Evolutionary conservation across 2,888 invertebrate genomes (phyloP).

Genomic region (Drosophila kokeensis): DNA sequence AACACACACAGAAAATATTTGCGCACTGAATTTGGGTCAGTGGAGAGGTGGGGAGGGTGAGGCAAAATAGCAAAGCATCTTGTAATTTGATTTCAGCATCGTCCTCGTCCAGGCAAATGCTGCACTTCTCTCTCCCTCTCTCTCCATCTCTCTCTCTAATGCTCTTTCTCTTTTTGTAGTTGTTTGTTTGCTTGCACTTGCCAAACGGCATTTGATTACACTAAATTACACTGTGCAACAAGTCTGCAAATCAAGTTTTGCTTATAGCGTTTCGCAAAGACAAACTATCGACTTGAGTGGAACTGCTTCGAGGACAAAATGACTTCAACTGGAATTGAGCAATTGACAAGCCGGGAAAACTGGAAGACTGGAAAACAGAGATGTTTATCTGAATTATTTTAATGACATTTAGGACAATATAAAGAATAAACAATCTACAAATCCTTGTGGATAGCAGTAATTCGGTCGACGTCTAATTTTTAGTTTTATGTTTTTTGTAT

Average conservation of each 20-base stretch:
- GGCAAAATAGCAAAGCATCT: constrained; percentile 62
- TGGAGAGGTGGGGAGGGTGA: background rate
- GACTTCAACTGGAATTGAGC: background rate
- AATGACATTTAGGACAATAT: background rate
- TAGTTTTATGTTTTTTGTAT: too few relatives aligned
- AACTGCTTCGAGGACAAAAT: background rate
- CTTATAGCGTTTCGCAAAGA: background rate
- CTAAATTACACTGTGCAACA: constrained; percentile 59
- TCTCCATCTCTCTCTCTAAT: background rate
- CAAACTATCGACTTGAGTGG: background rate
- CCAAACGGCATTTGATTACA: constrained; percentile 40
- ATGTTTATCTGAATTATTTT: background rate
- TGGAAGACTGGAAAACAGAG: background rate
- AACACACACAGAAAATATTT: constrained; percentile 62
- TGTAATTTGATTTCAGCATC: constrained; percentile 76
- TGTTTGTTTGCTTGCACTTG: constrained; percentile 53
- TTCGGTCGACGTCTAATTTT: too few relatives aligned
- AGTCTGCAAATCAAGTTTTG: constrained; percentile 2
- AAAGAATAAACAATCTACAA: background rate
- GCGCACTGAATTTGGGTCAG: constrained; percentile 71
- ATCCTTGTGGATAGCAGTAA: background rate
- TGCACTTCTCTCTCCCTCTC: background rate
- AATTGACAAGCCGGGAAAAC: background rate
- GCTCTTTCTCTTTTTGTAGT: background rate
- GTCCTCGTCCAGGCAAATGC: constrained; percentile 48